Evolutionary conservation across 2,113 vertebrate species (phyloP), one percentile per base, ranked within the genome.

Genomic region (Melanostigma gelatinosum): DNA sequence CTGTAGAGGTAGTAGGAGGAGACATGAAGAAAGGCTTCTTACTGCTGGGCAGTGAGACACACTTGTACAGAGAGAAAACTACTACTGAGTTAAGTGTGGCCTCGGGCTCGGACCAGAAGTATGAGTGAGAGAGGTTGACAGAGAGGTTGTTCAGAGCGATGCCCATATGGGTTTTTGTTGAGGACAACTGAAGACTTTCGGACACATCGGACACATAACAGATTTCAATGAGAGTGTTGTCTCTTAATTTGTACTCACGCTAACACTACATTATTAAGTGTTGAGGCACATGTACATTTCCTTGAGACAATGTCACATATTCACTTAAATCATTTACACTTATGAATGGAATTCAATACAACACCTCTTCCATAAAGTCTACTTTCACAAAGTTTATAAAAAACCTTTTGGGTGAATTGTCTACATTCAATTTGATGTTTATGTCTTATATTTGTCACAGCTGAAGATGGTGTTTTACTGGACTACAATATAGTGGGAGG

Each of bases 61-160:
- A 77, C 74, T 89, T 64, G 80, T 75, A 83, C 85, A 89, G 75
- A 87, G 1, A 85, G 77, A 82, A 24, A 80, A 66, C 72, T 46
- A 44, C 54, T 76, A 40, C 62, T 90, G 66, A 9, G 66, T 80
- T 87, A 87, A 91, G 90, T 80, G 84, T 84, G 54, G 87, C 93
- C 89, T 82, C 29, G 55, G 82, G 91, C 85, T 48, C 27, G 3
- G 64, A 61, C 42, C 20, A 61, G 54, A 72, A 52, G 29, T 44
- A 50, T 44, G 60, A 72, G 57, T 13, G 50, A 36, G 58, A 9
- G 55, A 24, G 32, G 44, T 50, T 24, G 8, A 29, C 52, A 40
- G 63, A 42, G 40, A 40, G 32, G 20, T 32, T 2, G 24, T 42
- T 70, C 72, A 63, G 22, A n/a, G 57, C 34, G 29, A 61, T 22